Percentiles rank a stretch among this genome's conserved stretches.
Evolutionary conservation across 2,888 invertebrate genomes (phyloP).

Genomic region (Leucania comma): DNA sequence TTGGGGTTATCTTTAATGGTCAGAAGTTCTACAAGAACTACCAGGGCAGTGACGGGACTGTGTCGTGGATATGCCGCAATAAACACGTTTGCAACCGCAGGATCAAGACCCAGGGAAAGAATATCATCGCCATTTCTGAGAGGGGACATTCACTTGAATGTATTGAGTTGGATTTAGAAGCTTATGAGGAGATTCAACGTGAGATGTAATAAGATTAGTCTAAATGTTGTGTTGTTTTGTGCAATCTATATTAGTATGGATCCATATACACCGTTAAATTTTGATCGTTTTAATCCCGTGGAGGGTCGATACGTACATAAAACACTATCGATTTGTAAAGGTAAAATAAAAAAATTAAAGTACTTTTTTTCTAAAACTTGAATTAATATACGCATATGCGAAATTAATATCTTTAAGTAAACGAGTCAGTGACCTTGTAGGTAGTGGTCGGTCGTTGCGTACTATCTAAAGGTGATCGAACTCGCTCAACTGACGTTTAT

Average conservation of each 20-base stretch:
- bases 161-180: constrained; percentile 24
- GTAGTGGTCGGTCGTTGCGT: too few species aligned
- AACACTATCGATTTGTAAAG: too few species aligned
- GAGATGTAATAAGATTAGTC: constrained; percentile 20
- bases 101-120: constrained; percentile 41
- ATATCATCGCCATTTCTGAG: constrained; percentile 32
- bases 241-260: background rate
- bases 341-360: too few species aligned
- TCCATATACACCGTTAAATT: too few species aligned
- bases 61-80: constrained; percentile 65
- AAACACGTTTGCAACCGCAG: constrained; percentile 58
- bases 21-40: constrained; percentile 69
- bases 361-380: too few species aligned
- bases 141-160: constrained; percentile 52
- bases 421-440: too few species aligned
- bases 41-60: constrained; percentile 45
- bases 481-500: too few species aligned
- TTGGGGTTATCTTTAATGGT: constrained; percentile 58
- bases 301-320: too few species aligned
- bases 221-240: constrained; percentile 3
- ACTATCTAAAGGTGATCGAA: too few species aligned
- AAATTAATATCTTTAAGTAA: too few species aligned
- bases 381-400: too few species aligned
- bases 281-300: too few species aligned
- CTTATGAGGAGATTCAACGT: constrained; percentile 16